Conservation (phyloP, 2,888 invertebrate species). For the Conus canariensis region DNA sequence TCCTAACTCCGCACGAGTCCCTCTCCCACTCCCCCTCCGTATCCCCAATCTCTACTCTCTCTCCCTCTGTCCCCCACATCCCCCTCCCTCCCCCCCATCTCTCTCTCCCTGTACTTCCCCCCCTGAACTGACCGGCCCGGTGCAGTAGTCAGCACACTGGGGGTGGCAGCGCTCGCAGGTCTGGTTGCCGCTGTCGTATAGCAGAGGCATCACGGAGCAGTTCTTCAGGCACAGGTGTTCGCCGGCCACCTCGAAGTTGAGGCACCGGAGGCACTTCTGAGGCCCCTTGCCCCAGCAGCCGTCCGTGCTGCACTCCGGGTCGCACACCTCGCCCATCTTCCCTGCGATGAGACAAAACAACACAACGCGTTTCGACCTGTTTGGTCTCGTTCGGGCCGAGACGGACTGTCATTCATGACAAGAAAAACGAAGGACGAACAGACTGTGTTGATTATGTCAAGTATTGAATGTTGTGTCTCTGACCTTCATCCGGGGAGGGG, state of each 20-base stretch:
- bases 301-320: slow-evolving; percentile 85
- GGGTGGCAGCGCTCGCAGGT: slow-evolving; percentile 92
- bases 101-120: neutral
- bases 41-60: too few species aligned
- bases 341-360: slow-evolving; percentile 54
- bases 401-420: too few species aligned
- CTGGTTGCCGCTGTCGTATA: slow-evolving; percentile 89
- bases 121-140: slow-evolving; percentile 84
- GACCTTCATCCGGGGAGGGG: too few species aligned
- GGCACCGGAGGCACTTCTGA: slow-evolving; percentile 92
- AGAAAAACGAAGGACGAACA: too few species aligned
- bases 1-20: too few species aligned
- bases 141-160: slow-evolving; percentile 92
- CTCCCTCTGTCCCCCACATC: neutral
- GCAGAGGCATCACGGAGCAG: slow-evolving; percentile 81
- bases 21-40: neutral
- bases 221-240: slow-evolving; percentile 64
- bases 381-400: too few species aligned
- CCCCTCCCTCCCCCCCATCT: too few species aligned
- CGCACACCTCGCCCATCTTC: slow-evolving; percentile 87
- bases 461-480: too few species aligned
- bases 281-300: slow-evolving; percentile 98
- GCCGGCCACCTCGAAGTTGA: slow-evolving; percentile 79
- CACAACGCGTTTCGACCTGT: too few species aligned
- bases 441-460: too few species aligned